Evolutionary conservation across 2,888 invertebrate genomes (phyloP).

Genomic region (Hydropsyche betteni): DNA sequence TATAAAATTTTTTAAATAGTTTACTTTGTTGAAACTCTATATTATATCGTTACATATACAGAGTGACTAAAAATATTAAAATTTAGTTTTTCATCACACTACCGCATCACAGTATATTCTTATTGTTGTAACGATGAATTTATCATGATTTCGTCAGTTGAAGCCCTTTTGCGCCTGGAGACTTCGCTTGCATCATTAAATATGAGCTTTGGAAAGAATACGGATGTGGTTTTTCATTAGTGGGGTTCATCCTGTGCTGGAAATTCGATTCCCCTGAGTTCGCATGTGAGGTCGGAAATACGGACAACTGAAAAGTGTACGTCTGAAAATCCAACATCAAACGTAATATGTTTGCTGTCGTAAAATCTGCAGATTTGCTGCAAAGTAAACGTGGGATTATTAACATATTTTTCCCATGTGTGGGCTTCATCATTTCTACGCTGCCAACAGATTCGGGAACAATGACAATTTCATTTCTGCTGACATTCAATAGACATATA

Average conservation of each 20-base stretch:
- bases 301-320: background rate
- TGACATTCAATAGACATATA: no score
- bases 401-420: no score
- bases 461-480: no score
- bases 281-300: background rate
- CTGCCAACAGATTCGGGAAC: no score
- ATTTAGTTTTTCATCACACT: no score
- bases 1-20: background rate
- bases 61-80: no score
- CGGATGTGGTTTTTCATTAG: constrained; percentile 10
- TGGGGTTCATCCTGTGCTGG: background rate
- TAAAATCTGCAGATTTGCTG: background rate
- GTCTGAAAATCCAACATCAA: background rate
- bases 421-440: no score
- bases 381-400: background rate
- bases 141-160: no score
- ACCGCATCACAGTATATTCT: no score
- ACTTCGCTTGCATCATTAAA: background rate
- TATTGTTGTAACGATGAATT: no score
- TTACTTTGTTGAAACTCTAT: background rate
- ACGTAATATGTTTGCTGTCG: constrained; percentile 5
- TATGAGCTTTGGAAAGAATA: background rate
- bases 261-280: constrained; percentile 12
- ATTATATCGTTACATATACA: no score
- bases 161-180: background rate